phyloP scores from a whole-genome alignment of 2,797 vertebrate species.

The Dryobates pubescens region DNA sequence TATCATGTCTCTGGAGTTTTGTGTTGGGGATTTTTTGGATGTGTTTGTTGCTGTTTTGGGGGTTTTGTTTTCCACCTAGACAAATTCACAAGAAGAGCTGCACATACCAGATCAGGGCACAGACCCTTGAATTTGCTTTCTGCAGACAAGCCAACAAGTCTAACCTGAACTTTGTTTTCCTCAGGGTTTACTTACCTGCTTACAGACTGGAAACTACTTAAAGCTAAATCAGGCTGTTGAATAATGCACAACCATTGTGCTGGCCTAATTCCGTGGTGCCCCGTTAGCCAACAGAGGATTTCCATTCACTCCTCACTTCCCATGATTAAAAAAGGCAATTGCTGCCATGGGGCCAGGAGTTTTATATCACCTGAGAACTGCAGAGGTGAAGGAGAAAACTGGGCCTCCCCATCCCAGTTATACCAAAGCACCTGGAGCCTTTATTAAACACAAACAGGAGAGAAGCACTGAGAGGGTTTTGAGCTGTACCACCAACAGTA shows the following conservation, averaged over 20 bases:
- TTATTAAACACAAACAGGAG: background rate
- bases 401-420: background rate
- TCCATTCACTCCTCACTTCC: background rate
- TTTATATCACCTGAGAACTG: background rate
- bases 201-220: conserved; percentile 3
- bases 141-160: background rate
- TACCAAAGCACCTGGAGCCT: background rate
- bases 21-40: background rate
- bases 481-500: background rate
- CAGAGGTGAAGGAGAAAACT: background rate
- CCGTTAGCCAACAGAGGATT: background rate
- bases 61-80: background rate
- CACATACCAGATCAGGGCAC: background rate
- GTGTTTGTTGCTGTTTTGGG: too few relatives aligned
- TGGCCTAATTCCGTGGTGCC: background rate
- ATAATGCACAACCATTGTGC: background rate
- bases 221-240: background rate
- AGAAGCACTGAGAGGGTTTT: background rate
- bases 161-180: conserved; percentile 24
- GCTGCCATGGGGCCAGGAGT: fast-evolving
- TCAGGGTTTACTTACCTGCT: background rate
- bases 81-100: background rate
- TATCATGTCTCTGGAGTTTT: background rate
- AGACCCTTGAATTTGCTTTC: conserved; percentile 4
- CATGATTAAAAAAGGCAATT: background rate